These are phyloP conservation scores for Tigriopus japonicus DNA, from an alignment of 1,140 invertebrate genomes.

Conservation along the genomic window DNA sequence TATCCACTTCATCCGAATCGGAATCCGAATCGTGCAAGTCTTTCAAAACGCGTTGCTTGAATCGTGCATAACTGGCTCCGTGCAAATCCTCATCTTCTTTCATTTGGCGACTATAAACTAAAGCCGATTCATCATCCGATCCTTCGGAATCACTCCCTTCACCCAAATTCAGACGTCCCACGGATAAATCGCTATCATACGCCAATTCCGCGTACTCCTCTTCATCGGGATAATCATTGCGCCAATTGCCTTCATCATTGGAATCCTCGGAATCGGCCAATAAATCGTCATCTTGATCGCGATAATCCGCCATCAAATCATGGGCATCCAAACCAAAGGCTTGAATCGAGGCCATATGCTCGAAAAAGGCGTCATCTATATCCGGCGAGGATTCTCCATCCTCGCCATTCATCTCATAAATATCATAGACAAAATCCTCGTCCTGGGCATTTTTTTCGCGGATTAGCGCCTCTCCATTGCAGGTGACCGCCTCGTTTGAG, in stretches of 20 bases:
- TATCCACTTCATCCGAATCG: not conserved
- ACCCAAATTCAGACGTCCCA: not conserved
- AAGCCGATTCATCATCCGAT: not conserved
- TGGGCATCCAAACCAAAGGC: too few species aligned
- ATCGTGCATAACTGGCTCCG: not conserved
- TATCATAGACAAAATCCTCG: too few species aligned
- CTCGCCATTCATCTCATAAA: too few species aligned
- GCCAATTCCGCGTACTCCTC: not conserved
- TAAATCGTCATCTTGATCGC: too few species aligned
- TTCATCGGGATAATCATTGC: not conserved
- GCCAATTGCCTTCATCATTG: not conserved
- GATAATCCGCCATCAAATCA: too few species aligned
- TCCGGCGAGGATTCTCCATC: too few species aligned
- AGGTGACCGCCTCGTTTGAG: too few species aligned
- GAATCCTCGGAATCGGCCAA: not conserved
- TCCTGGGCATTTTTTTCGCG: too few species aligned
- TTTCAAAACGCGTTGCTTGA: not conserved
- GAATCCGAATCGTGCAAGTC: not conserved
- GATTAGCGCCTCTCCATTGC: too few species aligned
- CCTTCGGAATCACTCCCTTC: not conserved
- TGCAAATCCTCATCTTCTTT: not conserved
- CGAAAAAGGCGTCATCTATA: too few species aligned
- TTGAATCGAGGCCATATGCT: too few species aligned
- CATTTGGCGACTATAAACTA: not conserved
- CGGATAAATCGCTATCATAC: not conserved